Evolutionary conservation across 2,113 vertebrate species (phyloP), one percentile per base, ranked within the genome.

Genomic region (Rhegmatorhina hoffmannsi): DNA sequence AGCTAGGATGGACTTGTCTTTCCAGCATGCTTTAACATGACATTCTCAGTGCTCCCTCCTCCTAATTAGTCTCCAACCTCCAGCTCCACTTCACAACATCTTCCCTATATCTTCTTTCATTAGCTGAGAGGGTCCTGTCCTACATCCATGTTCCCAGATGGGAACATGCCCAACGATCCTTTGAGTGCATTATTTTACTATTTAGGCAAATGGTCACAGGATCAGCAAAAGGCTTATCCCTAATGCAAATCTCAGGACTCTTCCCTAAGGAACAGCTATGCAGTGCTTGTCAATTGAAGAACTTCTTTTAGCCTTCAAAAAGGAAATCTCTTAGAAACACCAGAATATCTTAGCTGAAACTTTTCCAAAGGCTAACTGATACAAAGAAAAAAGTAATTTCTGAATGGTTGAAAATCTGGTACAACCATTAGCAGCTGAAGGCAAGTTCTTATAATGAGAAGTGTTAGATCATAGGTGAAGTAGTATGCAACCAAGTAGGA

Each of bases 141-240:
- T 72, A 44, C 31, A 46, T 17, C 67, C 1, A 0, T 9, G 26
- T 17, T 2, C 25, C 0, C 6, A 56, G 31, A 50, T 0, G 2
- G 36, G 58, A 80, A 59, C 21, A 9, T 26, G 6, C 14, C 25
- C 28, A 67, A 13, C 8, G 17, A 11, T n/a, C 11, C 15, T 93
- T 33, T 46, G 60, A 29, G 47, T 12, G 5, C 12, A 8, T 28
- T 11, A 8, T 47, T 68, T 79, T 23, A n/a, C 4, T 59, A 1
- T 50, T 66, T 34, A 43, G 34, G 20, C 12, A 74, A 84, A 67
- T 74, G 50, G 23, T 33, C 33, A 62, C 29, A 81, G 53, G 40
- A 53, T 20, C 3, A 9, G n/a, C n/a, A 50, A 64, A 84, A 89
- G 21, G 13, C 21, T 53, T 17, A 38, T 47, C 36, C 10, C 14